Conservation (phyloP, 2,113 vertebrate genomes). For the Microcebus murinus region DNA sequence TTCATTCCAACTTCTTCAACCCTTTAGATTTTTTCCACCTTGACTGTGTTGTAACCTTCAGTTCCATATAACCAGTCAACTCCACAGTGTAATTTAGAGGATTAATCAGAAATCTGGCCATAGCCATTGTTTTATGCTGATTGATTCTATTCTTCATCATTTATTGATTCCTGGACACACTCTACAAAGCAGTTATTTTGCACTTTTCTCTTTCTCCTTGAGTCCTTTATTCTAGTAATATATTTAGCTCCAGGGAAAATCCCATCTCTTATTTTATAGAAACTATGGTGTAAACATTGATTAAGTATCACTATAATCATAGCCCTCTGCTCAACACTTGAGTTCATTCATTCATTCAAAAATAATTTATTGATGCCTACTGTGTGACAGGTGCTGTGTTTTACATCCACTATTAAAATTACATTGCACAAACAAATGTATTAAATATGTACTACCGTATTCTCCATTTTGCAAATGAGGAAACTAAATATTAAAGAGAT, state of each 20-base stretch:
- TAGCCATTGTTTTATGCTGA: slow-evolving; percentile 19
- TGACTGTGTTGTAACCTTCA: not conserved
- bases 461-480: not conserved
- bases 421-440: not conserved
- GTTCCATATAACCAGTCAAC: not conserved
- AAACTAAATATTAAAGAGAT: not conserved
- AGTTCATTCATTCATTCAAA: not conserved
- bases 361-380: not conserved
- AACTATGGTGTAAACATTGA: not conserved
- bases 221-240: not conserved
- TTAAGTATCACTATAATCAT: not conserved
- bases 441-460: not conserved
- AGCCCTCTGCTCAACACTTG: not conserved
- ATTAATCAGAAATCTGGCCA: not conserved
- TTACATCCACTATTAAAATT: not conserved
- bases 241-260: not conserved
- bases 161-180: not conserved
- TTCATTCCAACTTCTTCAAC: not conserved
- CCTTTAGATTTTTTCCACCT: not conserved
- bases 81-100: not conserved
- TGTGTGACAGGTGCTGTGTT: not conserved
- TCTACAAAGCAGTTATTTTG: not conserved
- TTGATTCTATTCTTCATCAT: not conserved
- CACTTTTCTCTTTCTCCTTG: not conserved
- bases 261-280: not conserved